phyloP scores from a whole-genome alignment of 2,888 invertebrate genomes.

The Eilema caniola region DNA sequence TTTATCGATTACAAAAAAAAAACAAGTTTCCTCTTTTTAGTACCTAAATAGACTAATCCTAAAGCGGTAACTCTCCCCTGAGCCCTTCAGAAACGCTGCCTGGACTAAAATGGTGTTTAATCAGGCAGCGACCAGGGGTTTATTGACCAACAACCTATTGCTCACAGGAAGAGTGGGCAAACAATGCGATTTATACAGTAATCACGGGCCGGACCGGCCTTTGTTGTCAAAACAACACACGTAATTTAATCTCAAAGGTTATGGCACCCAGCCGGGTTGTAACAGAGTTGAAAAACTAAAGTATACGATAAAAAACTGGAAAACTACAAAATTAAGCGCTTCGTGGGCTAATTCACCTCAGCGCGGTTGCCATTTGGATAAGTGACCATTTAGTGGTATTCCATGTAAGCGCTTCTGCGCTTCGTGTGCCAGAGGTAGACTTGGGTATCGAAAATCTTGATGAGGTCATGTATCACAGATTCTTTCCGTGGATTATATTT shows the following conservation, averaged over 20 bases:
- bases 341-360: too few species aligned
- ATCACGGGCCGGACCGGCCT: conserved; percentile 34
- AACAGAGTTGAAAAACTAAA: background rate
- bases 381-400: too few species aligned
- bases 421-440: too few species aligned
- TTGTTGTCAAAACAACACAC: conserved; percentile 47
- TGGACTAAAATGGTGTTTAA: conserved; percentile 17
- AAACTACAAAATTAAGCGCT: too few species aligned
- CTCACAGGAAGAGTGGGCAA: conserved; percentile 20
- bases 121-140: conserved; percentile 8
- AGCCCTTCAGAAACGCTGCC: conserved; percentile 10
- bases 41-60: background rate
- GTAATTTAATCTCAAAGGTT: conserved; percentile 50
- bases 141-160: conserved; percentile 12
- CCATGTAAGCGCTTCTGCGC: too few species aligned
- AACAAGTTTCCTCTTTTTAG: background rate
- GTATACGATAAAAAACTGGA: too few species aligned
- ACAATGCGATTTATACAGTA: conserved; percentile 48
- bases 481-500: too few species aligned
- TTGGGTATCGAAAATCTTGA: too few species aligned
- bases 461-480: too few species aligned
- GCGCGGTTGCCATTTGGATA: too few species aligned
- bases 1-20: too few species aligned
- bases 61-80: background rate
- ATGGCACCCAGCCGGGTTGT: conserved; percentile 7